A percentile compares a stretch with the other conserved stretches of the same genome.
Evolutionary conservation across 1,140 invertebrate genomes (phyloP).

Genomic region (Psix sp.): DNA sequence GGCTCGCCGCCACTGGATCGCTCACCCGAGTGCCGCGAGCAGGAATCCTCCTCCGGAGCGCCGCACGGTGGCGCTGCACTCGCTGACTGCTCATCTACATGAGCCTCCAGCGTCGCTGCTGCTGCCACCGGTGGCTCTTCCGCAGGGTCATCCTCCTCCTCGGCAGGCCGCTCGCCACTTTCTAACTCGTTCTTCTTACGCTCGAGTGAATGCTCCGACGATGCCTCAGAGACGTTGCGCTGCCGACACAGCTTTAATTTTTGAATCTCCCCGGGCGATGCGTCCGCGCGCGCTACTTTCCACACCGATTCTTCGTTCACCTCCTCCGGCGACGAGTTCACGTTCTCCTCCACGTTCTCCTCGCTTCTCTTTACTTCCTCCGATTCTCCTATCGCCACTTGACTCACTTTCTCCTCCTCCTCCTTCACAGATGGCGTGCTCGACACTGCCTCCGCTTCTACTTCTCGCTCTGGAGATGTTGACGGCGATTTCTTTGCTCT

Average conservation of each 20-base stretch:
- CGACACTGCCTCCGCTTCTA: slow-evolving; percentile 32
- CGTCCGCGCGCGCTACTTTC: slow-evolving; percentile 78
- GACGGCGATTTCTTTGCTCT: slow-evolving; percentile 68
- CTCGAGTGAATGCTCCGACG: slow-evolving; percentile 68
- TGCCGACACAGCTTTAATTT: slow-evolving; percentile 77
- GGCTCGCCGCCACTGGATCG: slow-evolving; percentile 56
- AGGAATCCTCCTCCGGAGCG: slow-evolving; percentile 62
- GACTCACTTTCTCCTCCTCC: slow-evolving; percentile 38
- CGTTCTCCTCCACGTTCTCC: slow-evolving; percentile 56
- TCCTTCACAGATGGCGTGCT: slow-evolving; percentile 39
- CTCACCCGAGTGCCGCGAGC: slow-evolving; percentile 72
- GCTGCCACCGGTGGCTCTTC: slow-evolving; percentile 68
- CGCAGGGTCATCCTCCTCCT: slow-evolving; percentile 73
- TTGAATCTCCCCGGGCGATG: slow-evolving; percentile 77
- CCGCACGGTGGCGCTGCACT: slow-evolving; percentile 16
- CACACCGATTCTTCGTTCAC: slow-evolving; percentile 72
- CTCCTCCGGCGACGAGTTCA: slow-evolving; percentile 55
- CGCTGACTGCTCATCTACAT: too few relatives aligned
- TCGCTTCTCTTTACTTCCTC: slow-evolving; percentile 13
- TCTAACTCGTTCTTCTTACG: slow-evolving; percentile 74
- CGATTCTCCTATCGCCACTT: slow-evolving; percentile 29
- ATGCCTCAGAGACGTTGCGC: slow-evolving; percentile 72
- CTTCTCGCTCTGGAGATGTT: slow-evolving; percentile 69
- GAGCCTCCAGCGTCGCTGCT: slow-evolving; percentile 58
- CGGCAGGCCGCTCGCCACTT: slow-evolving; percentile 69